Evolutionary conservation across 2,113 vertebrate species (phyloP).

Genomic region (Rhabdomys dilectus): DNA sequence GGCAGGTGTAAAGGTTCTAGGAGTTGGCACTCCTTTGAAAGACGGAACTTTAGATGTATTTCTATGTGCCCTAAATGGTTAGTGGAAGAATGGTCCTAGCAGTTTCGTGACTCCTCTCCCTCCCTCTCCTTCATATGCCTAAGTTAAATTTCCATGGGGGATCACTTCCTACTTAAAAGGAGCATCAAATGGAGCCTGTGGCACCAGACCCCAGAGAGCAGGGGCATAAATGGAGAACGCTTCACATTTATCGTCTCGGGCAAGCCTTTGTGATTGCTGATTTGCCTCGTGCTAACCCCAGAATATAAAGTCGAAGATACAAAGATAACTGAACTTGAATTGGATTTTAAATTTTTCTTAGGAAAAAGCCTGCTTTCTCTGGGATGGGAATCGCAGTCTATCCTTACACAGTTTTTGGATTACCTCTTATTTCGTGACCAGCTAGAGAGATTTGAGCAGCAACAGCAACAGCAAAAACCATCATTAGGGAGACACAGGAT

Average conservation of each 20-base stretch:
- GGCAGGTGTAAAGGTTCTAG: neutral
- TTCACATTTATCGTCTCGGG: accelerated
- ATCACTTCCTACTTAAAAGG: neutral
- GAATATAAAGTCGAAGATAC: neutral
- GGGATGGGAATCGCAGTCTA: neutral
- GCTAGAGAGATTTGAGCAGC: neutral
- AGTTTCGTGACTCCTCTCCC: too few species aligned
- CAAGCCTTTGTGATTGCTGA: neutral
- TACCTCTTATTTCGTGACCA: neutral
- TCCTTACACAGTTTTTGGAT: neutral
- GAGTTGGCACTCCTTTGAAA: conserved; percentile 1
- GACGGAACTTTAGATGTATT: neutral
- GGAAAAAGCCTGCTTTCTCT: conserved; percentile 23
- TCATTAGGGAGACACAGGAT: neutral
- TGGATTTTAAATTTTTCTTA: neutral
- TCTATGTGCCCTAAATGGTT: neutral
- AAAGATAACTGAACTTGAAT: neutral
- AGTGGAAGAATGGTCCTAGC: neutral
- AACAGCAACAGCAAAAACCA: neutral
- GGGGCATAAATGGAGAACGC: neutral
- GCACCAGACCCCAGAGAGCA: neutral
- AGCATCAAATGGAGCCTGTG: neutral
- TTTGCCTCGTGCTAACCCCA: neutral
- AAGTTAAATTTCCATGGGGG: neutral
- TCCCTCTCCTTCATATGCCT: neutral